phyloP scores from a whole-genome alignment of 2,888 invertebrate species.

The Pomacea canaliculata region DNA sequence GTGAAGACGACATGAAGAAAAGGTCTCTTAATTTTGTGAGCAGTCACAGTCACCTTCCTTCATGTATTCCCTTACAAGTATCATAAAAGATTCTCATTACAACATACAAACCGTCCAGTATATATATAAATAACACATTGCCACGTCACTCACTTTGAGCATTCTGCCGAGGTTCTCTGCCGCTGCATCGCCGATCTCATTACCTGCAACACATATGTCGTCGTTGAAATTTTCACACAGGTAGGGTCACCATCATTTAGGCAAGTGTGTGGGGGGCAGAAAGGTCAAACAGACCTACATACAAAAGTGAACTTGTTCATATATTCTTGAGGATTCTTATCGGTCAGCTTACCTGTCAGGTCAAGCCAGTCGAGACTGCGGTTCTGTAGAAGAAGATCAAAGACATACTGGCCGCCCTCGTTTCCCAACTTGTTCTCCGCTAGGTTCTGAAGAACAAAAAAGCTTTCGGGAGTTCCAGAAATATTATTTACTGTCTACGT shows the following conservation, averaged over 20 bases:
- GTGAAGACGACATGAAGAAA: no score
- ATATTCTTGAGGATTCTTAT: neutral
- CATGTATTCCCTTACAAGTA: no score
- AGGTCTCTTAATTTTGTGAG: no score
- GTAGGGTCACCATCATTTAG: no score
- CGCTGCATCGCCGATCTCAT: conserved; percentile 40
- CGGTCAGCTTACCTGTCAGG: conserved; percentile 40
- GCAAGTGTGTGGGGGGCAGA: no score
- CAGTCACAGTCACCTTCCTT: no score
- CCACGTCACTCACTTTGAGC: conserved; percentile 36
- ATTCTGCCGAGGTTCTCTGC: conserved; percentile 35
- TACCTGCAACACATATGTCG: conserved; percentile 33
- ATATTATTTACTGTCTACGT: neutral
- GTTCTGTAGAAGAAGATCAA: conserved; percentile 51
- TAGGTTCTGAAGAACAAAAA: conserved; percentile 36
- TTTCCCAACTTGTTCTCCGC: conserved; percentile 51
- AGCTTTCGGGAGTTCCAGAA: conserved; percentile 15
- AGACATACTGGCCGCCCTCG: conserved; percentile 45
- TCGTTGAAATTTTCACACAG: no score
- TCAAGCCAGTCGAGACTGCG: conserved; percentile 48
- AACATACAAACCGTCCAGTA: no score
- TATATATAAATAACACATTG: no score
- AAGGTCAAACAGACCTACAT: no score
- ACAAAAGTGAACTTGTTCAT: no score
- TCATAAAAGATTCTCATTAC: no score